A percentile compares a stretch with the other conserved stretches of the same genome.
phyloP scores from a whole-genome alignment of 2,888 invertebrate species.

The Craniophora ligustri region DNA sequence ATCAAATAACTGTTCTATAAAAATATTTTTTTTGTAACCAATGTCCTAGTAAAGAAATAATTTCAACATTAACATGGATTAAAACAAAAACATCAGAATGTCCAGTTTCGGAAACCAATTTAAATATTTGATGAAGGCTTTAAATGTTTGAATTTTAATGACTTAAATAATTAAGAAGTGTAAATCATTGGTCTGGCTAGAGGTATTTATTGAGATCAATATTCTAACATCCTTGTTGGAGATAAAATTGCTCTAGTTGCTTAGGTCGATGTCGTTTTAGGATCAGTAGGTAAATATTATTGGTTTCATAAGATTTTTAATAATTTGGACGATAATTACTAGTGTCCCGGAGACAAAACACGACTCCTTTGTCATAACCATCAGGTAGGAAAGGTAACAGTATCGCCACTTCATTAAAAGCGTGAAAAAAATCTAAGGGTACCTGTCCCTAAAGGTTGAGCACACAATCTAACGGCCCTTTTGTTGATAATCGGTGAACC shows the following conservation, averaged over 20 bases:
- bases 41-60: slow-evolving; percentile 29
- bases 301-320: too few relatives aligned
- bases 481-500: slow-evolving; percentile 66
- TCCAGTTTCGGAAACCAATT: slow-evolving; percentile 42
- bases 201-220: slow-evolving; percentile 24
- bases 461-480: slow-evolving; percentile 50
- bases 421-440: slow-evolving; percentile 35
- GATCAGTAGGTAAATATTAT: too few relatives aligned
- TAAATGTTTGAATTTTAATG: slow-evolving; percentile 49
- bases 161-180: slow-evolving; percentile 45
- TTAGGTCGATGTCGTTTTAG: background rate
- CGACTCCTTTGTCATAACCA: background rate
- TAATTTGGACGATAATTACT: background rate
- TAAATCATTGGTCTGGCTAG: slow-evolving; percentile 26
- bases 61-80: slow-evolving; percentile 35
- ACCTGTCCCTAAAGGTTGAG: slow-evolving; percentile 13
- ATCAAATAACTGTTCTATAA: slow-evolving; percentile 6
- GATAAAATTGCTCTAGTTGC: background rate
- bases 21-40: slow-evolving; percentile 19
- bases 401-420: slow-evolving; percentile 45
- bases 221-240: slow-evolving; percentile 20
- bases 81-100: slow-evolving; percentile 47
- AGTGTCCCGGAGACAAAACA: background rate
- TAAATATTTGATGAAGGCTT: slow-evolving; percentile 53
- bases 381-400: slow-evolving; percentile 30